A percentile compares a stretch with the other conserved stretches of the same genome.
phyloP scores from a whole-genome alignment of 2,113 vertebrate species.

The Chloebia gouldiae region DNA sequence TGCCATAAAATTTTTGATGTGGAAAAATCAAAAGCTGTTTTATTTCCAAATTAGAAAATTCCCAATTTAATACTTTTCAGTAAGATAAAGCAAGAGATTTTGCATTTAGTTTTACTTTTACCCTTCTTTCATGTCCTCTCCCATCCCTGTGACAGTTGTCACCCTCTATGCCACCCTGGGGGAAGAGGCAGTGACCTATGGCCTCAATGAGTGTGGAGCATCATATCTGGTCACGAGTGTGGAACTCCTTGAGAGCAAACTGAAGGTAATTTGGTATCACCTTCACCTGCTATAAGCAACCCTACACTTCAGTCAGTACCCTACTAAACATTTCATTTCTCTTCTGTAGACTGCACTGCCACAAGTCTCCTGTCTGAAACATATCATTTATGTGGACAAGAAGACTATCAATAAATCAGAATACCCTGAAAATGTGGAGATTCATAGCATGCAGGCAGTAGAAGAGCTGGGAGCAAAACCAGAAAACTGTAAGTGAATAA shows the following conservation, averaged over 20 bases:
- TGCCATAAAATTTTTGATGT: background rate
- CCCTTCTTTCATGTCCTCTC: background rate
- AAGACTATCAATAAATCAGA: slow-evolving; percentile 80
- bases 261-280: slow-evolving; percentile 83
- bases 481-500: slow-evolving; percentile 86
- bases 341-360: slow-evolving; percentile 77
- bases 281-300: background rate
- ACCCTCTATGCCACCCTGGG: slow-evolving; percentile 96
- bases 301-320: background rate
- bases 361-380: slow-evolving; percentile 81
- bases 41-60: background rate
- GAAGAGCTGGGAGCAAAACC: slow-evolving; percentile 86
- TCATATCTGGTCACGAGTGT: slow-evolving; percentile 89
- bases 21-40: background rate
- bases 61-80: background rate
- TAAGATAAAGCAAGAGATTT: background rate
- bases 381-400: slow-evolving; percentile 90
- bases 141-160: slow-evolving; percentile 78
- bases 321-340: slow-evolving; percentile 4
- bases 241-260: slow-evolving; percentile 89
- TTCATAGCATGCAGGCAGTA: slow-evolving; percentile 88
- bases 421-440: slow-evolving; percentile 83
- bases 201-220: slow-evolving; percentile 91
- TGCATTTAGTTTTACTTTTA: background rate
- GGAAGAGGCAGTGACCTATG: slow-evolving; percentile 89